Percentiles rank a stretch among this genome's conserved stretches.
Evolutionary conservation across 2,888 invertebrate genomes (phyloP).

Genomic region (Orchestes rusci): DNA sequence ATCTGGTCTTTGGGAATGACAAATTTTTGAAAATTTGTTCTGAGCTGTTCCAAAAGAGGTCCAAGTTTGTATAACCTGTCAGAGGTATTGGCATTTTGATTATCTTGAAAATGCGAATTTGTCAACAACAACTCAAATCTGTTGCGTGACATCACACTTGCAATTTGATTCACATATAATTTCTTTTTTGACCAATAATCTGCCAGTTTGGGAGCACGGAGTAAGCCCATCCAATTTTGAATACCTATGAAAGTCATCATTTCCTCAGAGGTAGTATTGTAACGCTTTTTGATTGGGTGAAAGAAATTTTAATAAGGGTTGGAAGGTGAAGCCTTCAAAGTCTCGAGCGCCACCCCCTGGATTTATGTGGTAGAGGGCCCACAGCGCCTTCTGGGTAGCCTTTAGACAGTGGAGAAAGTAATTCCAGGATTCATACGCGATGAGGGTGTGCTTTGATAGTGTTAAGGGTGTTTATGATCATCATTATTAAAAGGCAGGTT

Average conservation of each 20-base stretch:
- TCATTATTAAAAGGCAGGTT: too few relatives aligned
- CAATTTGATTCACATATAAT: constrained; percentile 10
- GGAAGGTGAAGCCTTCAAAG: too few relatives aligned
- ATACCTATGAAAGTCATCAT: constrained; percentile 16
- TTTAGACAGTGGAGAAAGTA: too few relatives aligned
- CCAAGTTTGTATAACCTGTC: constrained; percentile 25
- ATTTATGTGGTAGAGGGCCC: too few relatives aligned
- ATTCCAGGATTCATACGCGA: too few relatives aligned
- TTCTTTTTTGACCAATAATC: constrained; percentile 19
- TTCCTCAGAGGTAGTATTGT: too few relatives aligned
- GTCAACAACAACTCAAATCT: constrained; percentile 18
- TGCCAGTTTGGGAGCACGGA: constrained; percentile 12
- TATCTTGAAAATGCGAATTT: constrained; percentile 21
- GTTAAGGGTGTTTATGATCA: too few relatives aligned
- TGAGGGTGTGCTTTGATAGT: too few relatives aligned
- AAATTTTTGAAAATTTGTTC: constrained; percentile 15
- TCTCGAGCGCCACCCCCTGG: too few relatives aligned
- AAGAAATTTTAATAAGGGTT: too few relatives aligned
- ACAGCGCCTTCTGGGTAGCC: too few relatives aligned
- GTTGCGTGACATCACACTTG: constrained; percentile 13
- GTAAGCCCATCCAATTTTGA: constrained; percentile 19
- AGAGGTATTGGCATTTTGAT: constrained; percentile 8
- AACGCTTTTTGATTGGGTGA: too few relatives aligned
- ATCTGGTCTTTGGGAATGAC: constrained; percentile 15
- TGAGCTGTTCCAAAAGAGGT: constrained; percentile 23